These are phyloP conservation scores for Andrena hattorfiana DNA, from an alignment of 2,888 invertebrate genomes.

Conservation along the genomic window DNA sequence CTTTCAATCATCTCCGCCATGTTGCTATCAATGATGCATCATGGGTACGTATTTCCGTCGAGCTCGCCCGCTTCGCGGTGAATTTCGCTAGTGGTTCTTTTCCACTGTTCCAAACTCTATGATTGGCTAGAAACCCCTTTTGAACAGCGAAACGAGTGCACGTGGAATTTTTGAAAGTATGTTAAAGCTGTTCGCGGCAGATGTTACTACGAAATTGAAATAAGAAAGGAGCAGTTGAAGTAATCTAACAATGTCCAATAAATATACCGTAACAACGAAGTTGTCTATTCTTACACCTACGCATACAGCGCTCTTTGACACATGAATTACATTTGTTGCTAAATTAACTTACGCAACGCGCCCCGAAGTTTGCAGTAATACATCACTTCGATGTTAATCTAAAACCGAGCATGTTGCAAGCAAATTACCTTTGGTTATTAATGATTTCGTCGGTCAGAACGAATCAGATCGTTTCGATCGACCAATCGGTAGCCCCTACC, in stretches of 20 bases:
- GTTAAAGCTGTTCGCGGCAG: neutral
- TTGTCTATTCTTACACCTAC: neutral
- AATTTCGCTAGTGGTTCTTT: conserved; percentile 61
- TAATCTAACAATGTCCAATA: neutral
- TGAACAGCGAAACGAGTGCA: conserved; percentile 27
- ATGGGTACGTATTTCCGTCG: conserved; percentile 78
- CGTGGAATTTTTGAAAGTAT: conserved; percentile 35
- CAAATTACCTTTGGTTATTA: conserved; percentile 34
- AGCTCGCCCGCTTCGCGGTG: conserved; percentile 61
- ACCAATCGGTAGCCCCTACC: conserved; percentile 68
- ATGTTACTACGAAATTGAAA: neutral
- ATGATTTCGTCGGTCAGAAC: conserved; percentile 14
- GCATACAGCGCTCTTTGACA: neutral
- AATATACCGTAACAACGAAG: neutral
- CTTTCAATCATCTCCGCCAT: conserved; percentile 93
- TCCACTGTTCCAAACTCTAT: conserved; percentile 50
- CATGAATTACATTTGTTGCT: neutral
- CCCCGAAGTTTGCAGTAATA: neutral
- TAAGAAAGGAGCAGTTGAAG: neutral
- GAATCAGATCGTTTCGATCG: conserved; percentile 37
- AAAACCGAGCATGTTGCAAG: conserved; percentile 13
- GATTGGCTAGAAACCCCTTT: conserved; percentile 28
- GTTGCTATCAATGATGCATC: conserved; percentile 87
- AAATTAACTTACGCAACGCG: neutral
- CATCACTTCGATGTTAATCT: neutral